Evolutionary conservation across 2,797 vertebrate species (phyloP), one percentile per base, ranked within the genome.

Genomic region (Characodon lateralis): DNA sequence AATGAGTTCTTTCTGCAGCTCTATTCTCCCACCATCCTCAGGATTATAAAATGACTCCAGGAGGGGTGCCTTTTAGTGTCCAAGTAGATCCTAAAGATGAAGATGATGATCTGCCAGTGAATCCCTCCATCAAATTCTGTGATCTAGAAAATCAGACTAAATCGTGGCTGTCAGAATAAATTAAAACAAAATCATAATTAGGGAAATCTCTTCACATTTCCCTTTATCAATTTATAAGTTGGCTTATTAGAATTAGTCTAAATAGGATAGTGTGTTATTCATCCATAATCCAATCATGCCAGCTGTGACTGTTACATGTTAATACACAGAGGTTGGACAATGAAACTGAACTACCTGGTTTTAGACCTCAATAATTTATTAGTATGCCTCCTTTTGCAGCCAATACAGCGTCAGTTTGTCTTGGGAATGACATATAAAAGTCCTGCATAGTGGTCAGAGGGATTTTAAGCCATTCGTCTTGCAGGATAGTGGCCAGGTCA

Each of bases 31-130:
- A 87, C 83, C 61, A n/a, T 79, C 70, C 71, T 79, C 71, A 48
- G 63, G 69, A 72, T 48, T 74, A 73, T 76, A 87, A 70, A 81
- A 85, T 88, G 81, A 86, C 55, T 66, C 61, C 24, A 77, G 35
- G 78, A 87, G 73, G 14, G 58, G 31, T 70, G 72, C 74, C 61
- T 68, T 39, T 43, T 43, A 39, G 35, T 39, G 61, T 35, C 3
- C 8, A 22, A 22, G 20, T 65, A 10, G 4, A 65, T 65, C 31
- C 35, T 22, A 22, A 35, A n/a, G 61, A 68, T 24, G 56, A 12
- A 66, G 63, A 76, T 78, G 31, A 13, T 75, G 68, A 73, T 53
- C 43, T 74, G 50, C 70, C 73, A 78, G 31, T 43, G 35, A 71
- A 79, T 70, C 56, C 43, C 43, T 75, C 50, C 13, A 1, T 73